Percentiles rank a stretch among this genome's conserved stretches.
Conservation (phyloP, 2,888 invertebrate genomes). For the Polydrusus cervinus region DNA sequence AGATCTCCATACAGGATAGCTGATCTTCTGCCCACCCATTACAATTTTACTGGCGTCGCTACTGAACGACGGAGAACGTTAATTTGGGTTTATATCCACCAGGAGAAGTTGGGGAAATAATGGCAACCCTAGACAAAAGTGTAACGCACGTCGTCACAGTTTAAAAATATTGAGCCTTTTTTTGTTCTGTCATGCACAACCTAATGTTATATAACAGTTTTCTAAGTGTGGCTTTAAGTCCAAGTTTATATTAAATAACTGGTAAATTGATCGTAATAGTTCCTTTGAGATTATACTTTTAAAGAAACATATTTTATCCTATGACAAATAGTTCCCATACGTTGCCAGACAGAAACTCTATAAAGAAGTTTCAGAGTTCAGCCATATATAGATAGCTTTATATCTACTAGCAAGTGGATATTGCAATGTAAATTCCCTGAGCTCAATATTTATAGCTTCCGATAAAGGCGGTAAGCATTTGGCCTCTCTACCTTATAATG, state of each 20-base stretch:
- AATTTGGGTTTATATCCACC: too few relatives aligned
- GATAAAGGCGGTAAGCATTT: constrained; percentile 62
- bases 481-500: constrained; percentile 60
- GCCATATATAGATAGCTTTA: constrained; percentile 64
- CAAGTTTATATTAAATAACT: neutral
- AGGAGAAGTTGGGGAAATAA: too few relatives aligned
- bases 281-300: constrained; percentile 1
- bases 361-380: constrained; percentile 59
- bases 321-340: constrained; percentile 57
- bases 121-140: too few relatives aligned
- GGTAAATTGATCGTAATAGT: neutral
- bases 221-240: too few relatives aligned
- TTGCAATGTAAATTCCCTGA: constrained; percentile 66
- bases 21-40: too few relatives aligned
- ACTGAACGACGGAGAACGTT: too few relatives aligned
- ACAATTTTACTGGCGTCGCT: too few relatives aligned
- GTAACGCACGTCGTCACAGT: too few relatives aligned
- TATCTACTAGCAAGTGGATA: constrained; percentile 66
- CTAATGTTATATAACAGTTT: too few relatives aligned
- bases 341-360: constrained; percentile 54
- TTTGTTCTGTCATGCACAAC: too few relatives aligned
- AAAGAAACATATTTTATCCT: constrained; percentile 41
- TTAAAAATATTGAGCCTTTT: too few relatives aligned
- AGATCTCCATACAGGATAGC: too few relatives aligned
- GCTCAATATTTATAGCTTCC: constrained; percentile 63